A percentile compares a stretch with the other conserved stretches of the same genome.
These are phyloP conservation scores for Opisthocomus hoazin DNA, from an alignment of 2,113 vertebrate species.

Conservation along the genomic window DNA sequence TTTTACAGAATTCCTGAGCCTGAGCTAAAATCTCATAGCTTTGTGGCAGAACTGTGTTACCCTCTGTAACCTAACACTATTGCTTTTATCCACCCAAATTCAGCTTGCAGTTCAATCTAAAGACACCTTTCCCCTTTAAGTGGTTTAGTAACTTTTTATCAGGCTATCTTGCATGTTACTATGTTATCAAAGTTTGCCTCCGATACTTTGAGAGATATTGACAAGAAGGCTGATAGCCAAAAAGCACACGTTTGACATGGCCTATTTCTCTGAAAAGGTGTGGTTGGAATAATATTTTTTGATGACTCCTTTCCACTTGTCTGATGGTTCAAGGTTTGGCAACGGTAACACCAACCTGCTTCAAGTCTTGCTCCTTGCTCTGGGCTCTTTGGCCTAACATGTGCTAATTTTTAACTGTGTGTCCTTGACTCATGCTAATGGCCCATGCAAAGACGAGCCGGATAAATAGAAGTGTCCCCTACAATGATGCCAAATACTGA, in stretches of 20 bases:
- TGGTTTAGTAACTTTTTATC: not conserved
- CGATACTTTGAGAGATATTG: not conserved
- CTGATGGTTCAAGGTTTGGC: not conserved
- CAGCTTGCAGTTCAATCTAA: not conserved
- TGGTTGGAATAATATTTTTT: not conserved
- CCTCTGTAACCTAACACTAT: not conserved
- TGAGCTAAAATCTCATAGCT: not conserved
- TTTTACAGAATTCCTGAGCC: not conserved
- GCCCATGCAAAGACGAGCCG: not conserved
- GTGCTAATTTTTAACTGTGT: not conserved
- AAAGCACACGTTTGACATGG: not conserved
- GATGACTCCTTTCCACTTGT: not conserved
- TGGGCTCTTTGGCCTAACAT: not conserved
- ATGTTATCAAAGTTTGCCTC: not conserved
- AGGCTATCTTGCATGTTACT: not conserved
- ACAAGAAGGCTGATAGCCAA: not conserved
- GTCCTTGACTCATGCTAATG: not conserved
- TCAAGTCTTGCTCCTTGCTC: not conserved
- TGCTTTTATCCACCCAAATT: not conserved
- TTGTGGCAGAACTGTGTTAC: not conserved
- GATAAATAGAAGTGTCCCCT: not conserved
- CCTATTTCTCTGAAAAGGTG: not conserved
- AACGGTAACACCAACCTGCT: not conserved
- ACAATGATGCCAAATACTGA: rapidly evolving
- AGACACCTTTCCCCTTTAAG: not conserved